phyloP scores from a whole-genome alignment of 2,797 vertebrate species.

The Glossophaga mutica region DNA sequence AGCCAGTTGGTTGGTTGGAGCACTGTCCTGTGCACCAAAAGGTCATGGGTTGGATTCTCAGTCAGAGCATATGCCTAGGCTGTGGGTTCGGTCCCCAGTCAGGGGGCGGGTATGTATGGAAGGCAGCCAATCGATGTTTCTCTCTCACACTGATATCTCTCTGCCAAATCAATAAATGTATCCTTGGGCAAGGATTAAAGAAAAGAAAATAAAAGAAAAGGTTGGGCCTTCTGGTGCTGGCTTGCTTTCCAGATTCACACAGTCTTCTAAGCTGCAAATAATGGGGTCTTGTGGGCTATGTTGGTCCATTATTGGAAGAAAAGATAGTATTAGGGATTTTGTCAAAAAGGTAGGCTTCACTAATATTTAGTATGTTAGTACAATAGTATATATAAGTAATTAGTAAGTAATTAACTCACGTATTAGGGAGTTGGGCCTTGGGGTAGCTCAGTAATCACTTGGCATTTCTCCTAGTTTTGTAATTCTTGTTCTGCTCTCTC shows the following conservation, averaged over 20 bases:
- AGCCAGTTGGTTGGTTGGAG: neutral
- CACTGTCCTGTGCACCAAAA: neutral
- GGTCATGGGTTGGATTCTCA: neutral
- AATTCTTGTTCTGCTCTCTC: neutral
- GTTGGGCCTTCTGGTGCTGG: neutral
- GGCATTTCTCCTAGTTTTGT: neutral
- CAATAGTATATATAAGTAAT: neutral
- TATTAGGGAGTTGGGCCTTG: neutral
- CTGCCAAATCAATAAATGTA: neutral
- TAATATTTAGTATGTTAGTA: neutral
- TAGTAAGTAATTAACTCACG: neutral
- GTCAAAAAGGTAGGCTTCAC: neutral
- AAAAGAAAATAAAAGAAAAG: neutral
- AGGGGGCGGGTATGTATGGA: neutral
- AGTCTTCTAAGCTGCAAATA: neutral
- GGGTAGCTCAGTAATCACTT: neutral
- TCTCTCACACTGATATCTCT: neutral
- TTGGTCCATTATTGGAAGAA: neutral
- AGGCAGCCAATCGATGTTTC: neutral
- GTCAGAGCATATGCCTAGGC: neutral
- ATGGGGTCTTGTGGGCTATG: neutral
- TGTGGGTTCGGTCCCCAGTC: neutral
- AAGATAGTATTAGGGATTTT: neutral
- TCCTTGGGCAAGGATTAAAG: neutral
- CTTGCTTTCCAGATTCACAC: neutral